Base-by-base conservation (phyloP, 92 coral and sea anemone genomes). In the Parazoanthus swiftii region DNA sequence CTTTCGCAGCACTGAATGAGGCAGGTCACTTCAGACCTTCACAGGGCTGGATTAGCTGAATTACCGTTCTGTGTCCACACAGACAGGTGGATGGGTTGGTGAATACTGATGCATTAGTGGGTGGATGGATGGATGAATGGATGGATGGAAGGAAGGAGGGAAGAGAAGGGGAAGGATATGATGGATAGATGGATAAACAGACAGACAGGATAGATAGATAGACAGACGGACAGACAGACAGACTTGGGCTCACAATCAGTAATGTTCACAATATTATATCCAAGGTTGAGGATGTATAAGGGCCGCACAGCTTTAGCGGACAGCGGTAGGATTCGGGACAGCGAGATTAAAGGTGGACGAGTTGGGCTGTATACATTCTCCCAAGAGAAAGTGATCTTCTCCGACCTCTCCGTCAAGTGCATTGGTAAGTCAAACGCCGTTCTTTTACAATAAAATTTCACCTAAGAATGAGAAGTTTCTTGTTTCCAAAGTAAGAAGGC, bases 281-380 rank as follows among this genome's bases (percentile, higher is more conserved):
- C 35, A 25, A 84, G 87, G 78, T 33, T 84, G 43, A 84, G 26
- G 26, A 15, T 84, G 58, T 84, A 44, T 36, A 84, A 48, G 36
- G 87, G 79, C 20, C 65, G 67, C 68, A 71, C 15, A 0, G 9
- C 35, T 9, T 26, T 95, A 85, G 92, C 93, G 54, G 96, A 94
- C 81, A 92, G 95, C n/a, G 97, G 98, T 13, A 91, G 84, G 70
- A 67, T 97, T 38, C 82, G 81, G 5, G 96, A 93, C 86, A 85
- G 44, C 5, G 90, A 91, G 56, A 94, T 92, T 51, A 79, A 90
- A 59, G 99, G 96, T 11, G 99, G 99, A 1, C 90, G 91, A 48
- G 90, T 95, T 59, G 99, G 99, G 5, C 81, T 95, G 91, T 91
- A 91, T 91, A 90, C 92, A 6, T 95, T 95, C 87, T 91, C 95